Conservation (phyloP, 2,797 vertebrate genomes). For the Chelon auratus region DNA sequence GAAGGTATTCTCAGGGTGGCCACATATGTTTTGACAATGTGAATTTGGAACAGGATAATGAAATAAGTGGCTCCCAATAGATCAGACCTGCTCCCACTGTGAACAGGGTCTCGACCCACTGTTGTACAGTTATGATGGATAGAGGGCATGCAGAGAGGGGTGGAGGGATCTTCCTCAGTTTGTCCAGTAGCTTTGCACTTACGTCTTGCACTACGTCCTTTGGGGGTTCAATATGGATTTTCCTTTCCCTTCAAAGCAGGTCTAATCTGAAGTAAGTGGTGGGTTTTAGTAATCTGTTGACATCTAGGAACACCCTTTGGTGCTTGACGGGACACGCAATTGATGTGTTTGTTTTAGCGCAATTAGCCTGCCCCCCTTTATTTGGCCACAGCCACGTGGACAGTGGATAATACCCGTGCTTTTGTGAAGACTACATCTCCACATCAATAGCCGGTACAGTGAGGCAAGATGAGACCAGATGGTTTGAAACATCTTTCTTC, state of each 20-base stretch:
- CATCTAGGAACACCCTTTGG: conserved; percentile 68
- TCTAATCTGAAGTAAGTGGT: conserved; percentile 50
- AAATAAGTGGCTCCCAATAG: conserved; percentile 58
- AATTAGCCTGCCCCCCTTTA: conserved; percentile 70
- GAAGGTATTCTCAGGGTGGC: conserved; percentile 54
- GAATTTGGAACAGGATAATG: conserved; percentile 66
- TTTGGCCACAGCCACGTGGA: conserved; percentile 68
- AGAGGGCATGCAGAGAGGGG: conserved; percentile 26
- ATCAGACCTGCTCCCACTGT: conserved; percentile 21
- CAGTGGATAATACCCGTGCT: conserved; percentile 59
- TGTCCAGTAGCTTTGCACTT: conserved; percentile 16
- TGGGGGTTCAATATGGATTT: conserved; percentile 54
- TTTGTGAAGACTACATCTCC: conserved; percentile 38
- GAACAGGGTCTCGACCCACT: conserved; percentile 51
- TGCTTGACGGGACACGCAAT: conserved; percentile 60
- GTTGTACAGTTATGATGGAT: conserved; percentile 36
- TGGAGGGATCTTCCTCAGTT: conserved; percentile 17
- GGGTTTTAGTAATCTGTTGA: conserved; percentile 66
- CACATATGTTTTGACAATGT: conserved; percentile 60
- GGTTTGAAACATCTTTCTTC: conserved; percentile 35
- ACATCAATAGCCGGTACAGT: conserved; percentile 13
- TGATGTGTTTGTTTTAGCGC: conserved; percentile 67
- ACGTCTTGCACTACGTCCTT: conserved; percentile 37
- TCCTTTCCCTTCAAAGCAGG: conserved; percentile 34
- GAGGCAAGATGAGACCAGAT: conserved; percentile 15